Conservation (phyloP, 2,113 vertebrate genomes). For the Muntiacus muntjak region DNA sequence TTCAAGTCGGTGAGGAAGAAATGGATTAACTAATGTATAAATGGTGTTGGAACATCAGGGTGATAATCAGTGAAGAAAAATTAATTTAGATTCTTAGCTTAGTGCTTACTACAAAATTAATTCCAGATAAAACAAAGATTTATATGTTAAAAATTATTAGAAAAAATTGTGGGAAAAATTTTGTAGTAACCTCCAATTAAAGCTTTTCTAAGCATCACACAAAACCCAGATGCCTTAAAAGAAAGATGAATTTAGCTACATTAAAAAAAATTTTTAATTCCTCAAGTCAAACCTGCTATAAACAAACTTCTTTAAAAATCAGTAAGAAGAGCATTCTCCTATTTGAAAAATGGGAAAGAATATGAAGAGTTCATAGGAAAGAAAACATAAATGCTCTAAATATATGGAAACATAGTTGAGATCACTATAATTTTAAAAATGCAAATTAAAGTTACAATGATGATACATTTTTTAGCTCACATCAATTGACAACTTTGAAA, state of each 20-base stretch:
- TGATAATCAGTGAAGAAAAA: neutral
- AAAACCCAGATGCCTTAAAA: neutral
- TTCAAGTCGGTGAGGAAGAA: neutral
- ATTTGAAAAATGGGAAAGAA: neutral
- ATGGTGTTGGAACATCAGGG: neutral
- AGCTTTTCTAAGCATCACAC: neutral
- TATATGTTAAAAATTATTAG: neutral
- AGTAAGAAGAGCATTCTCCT: neutral
- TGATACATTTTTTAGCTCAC: neutral
- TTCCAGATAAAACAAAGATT: neutral
- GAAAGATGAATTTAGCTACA: neutral
- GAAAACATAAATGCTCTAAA: neutral
- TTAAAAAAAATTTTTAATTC: constrained; percentile 3
- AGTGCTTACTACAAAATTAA: constrained; percentile 31
- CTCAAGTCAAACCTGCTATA: neutral
- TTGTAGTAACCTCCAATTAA: neutral
- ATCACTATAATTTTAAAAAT: neutral
- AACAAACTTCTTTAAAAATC: constrained; percentile 1
- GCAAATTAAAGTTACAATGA: neutral
- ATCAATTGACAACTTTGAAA: neutral
- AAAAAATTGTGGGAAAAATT: neutral
- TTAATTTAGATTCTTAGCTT: constrained; percentile 32
- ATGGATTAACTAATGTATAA: neutral
- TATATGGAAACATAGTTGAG: neutral
- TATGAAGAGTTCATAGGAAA: constrained; percentile 2